A percentile compares a stretch with the other conserved stretches of the same genome.
phyloP scores from a whole-genome alignment of 2,888 invertebrate genomes.

The Poecilus cupreus region DNA sequence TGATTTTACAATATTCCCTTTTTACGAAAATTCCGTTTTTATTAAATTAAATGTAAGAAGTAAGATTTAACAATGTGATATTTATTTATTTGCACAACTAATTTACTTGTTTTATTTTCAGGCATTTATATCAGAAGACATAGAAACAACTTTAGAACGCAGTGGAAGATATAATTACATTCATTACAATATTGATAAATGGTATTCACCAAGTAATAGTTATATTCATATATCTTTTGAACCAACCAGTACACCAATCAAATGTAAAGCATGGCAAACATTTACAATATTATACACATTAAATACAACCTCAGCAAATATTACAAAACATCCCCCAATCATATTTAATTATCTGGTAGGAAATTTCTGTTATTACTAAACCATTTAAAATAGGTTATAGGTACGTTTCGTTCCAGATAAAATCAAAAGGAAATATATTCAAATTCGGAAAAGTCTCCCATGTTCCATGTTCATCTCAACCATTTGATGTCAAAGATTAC shows the following conservation, averaged over 20 bases:
- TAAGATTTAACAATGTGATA: conserved; percentile 7
- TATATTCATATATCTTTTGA: conserved; percentile 67
- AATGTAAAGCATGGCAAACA: conserved; percentile 68
- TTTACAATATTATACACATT: conserved; percentile 68
- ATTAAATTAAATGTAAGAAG: conserved; percentile 68
- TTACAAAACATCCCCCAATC: conserved; percentile 35
- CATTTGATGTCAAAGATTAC: conserved; percentile 65
- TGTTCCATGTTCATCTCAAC: conserved; percentile 64
- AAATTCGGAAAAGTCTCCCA: conserved; percentile 67
- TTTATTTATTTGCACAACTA: background rate
- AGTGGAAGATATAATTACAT: background rate
- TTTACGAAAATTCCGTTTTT: conserved; percentile 68
- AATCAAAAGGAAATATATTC: conserved; percentile 68
- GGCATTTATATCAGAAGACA: background rate
- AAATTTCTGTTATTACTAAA: background rate
- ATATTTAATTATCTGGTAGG: conserved; percentile 61
- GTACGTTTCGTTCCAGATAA: conserved; percentile 67
- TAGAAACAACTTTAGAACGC: background rate
- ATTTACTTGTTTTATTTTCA: background rate
- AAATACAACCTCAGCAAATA: conserved; percentile 44
- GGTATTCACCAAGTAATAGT: conserved; percentile 70
- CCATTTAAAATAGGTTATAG: background rate
- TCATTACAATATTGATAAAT: conserved; percentile 59
- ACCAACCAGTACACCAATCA: conserved; percentile 63
- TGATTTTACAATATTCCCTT: conserved; percentile 68